Conservation (phyloP, 1,140 invertebrate species). For the Aphis craccivora region DNA sequence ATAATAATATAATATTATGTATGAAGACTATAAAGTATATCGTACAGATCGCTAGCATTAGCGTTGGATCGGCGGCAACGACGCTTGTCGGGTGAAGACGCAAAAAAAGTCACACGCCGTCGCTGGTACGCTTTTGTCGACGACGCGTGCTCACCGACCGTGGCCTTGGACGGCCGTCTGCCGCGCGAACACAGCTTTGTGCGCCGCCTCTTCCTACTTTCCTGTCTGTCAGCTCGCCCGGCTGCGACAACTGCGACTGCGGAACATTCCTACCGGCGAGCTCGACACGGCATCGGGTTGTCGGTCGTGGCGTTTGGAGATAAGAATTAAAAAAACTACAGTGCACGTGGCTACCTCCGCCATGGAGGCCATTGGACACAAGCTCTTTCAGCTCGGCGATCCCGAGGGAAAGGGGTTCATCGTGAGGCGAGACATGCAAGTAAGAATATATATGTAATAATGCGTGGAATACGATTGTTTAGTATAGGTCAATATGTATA, state of each 20-base stretch:
- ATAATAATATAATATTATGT: background rate
- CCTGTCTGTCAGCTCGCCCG: background rate
- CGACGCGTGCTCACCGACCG: background rate
- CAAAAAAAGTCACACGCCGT: background rate
- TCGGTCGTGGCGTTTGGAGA: background rate
- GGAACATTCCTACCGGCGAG: background rate
- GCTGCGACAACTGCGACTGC: background rate
- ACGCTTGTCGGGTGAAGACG: background rate
- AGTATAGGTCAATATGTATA: too few relatives aligned
- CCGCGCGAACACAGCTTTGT: conserved; percentile 11
- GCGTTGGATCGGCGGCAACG: background rate
- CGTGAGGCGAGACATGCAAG: conserved; percentile 62
- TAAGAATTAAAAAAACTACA: background rate
- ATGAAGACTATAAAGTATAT: background rate
- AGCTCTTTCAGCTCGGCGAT: conserved; percentile 61
- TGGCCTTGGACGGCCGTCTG: background rate
- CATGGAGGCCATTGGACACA: conserved; percentile 60
- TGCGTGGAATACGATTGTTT: too few relatives aligned
- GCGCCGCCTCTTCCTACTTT: background rate
- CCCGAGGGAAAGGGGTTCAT: conserved; percentile 62
- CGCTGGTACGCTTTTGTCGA: background rate
- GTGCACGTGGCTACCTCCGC: background rate
- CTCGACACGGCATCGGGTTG: background rate
- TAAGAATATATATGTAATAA: conserved; percentile 24
- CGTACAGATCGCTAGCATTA: too few relatives aligned